Evolutionary conservation across 2,888 invertebrate species (phyloP), one percentile per base, ranked within the genome.

Genomic region (Agrochola lota): DNA sequence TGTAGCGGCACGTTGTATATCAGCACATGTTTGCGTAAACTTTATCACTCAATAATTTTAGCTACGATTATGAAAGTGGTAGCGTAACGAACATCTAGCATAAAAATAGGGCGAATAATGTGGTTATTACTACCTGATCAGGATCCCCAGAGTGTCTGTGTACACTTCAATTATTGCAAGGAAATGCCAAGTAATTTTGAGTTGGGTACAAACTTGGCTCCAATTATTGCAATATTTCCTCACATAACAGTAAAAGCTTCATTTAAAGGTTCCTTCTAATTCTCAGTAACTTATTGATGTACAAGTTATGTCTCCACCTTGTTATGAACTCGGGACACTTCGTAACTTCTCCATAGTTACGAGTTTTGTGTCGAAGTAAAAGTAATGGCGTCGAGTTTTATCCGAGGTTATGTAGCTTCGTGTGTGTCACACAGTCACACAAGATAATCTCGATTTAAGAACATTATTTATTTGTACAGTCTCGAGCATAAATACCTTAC

Each of bases 251-350:
- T 49, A 40, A 15, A 49, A 57, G 30, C 40, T 70, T n/a, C 12
- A 57, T 7, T 23, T 68, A 49, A 4, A 12, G 9, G 57, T 26
- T 49, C n/a, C 20, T 4, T n/a, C 0, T 40, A 64, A 57, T 12
- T 30, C 17, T 52, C 59, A 12, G 52, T 67, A 81, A 85, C 66
- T 80, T 84, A 55, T 74, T 57, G 57, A 81, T 81, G 81, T 55
- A 68, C 46, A 85, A 81, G 76, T 74, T 85, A 4, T 66, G 11
- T 71, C n/a, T 20, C 52, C 23, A 68, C 55, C 74, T 74, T 60
- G 82, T 82, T 77, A 85, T 59, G 52, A 72, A 82, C 74, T 84
- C 8, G 57, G 40, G 59, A 62, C 64, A 67, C 46, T 78, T 81
- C 17, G 20, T 57, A 70, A 63, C 63, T 74, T 62, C 8, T 26